Base-by-base conservation (phyloP, 2,113 vertebrate genomes). In the Sander vitreus region DNA sequence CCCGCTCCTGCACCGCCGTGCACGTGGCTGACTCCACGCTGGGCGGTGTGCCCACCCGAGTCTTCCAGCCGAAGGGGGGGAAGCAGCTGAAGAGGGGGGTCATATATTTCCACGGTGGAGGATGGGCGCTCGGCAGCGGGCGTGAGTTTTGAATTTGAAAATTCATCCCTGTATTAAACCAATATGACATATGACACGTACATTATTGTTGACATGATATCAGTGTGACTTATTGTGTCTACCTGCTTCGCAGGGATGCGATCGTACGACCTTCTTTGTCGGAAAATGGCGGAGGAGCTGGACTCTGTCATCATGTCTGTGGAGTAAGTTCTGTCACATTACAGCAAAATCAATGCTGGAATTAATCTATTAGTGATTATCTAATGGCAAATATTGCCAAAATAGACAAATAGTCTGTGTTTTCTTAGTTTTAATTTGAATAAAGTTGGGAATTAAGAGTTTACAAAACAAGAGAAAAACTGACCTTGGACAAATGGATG, bases 31-130 rank as follows among this genome's bases (percentile, higher is more conserved):
- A 99, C 84, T 92, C 95, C 0, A 23, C 87, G 55, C 97, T 99
- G 66, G 96, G 96, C 0, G 96, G 97, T 0, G 96, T 99, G 11
- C 95, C 96, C 74, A 94, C 97, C 68, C 88, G 98, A 15, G 95
- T 99, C 57, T 99, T 97, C 68, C 94, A 96, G 87, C 95, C 97
- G 1, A 86, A 85, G 2, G 85, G 78, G 0, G 91, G 87, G 0
- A 85, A 69, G 71, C 70, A 9, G 19, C 94, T 96, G 73, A 97
- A 91, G 76, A 96, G 97, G 73, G 93, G 96, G 0, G 71, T 99
- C 18, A 13, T 99, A 62, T 99, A 97, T 54, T 96, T 99, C 89
- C 98, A 99, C 0, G 98, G 98, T 55, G 98, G 98, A 7, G 98
- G 98, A 65, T 99, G 98, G 98, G 97, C 97, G 7, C 87, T 99